phyloP scores from a whole-genome alignment of 2,888 invertebrate species.

The Cylindroiulus punctatus region DNA sequence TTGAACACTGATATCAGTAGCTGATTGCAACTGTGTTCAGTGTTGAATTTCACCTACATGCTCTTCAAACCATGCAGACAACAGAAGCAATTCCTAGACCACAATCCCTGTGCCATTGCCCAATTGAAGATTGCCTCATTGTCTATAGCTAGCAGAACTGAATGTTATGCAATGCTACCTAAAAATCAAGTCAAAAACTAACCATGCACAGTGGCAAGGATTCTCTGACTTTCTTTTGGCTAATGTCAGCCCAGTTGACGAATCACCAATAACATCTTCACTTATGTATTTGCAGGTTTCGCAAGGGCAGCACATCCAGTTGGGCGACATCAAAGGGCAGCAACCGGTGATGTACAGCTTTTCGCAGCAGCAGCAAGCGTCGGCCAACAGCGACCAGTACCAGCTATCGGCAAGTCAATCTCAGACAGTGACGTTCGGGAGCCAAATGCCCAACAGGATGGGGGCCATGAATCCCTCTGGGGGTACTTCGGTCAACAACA shows the following conservation, averaged over 20 bases:
- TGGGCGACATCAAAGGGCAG: constrained; percentile 74
- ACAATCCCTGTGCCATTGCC: too few relatives aligned
- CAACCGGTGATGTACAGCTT: constrained; percentile 55
- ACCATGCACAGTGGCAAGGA: too few relatives aligned
- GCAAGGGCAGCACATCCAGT: constrained; percentile 79
- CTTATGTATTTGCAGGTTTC: constrained; percentile 73
- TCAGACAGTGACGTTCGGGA: constrained; percentile 69
- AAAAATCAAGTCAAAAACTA: too few relatives aligned
- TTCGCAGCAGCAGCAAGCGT: constrained; percentile 59
- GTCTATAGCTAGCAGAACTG: too few relatives aligned
- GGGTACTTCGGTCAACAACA: constrained; percentile 77
- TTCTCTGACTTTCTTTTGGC: too few relatives aligned
- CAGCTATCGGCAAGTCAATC: constrained; percentile 67
- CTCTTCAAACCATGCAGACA: too few relatives aligned
- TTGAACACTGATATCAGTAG: too few relatives aligned
- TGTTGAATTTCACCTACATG: too few relatives aligned
- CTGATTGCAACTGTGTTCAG: too few relatives aligned
- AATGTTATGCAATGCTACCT: too few relatives aligned
- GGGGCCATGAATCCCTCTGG: constrained; percentile 80
- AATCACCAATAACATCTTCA: neutral
- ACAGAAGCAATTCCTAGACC: too few relatives aligned
- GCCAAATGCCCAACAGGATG: constrained; percentile 51
- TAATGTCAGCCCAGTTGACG: neutral
- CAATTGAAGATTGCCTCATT: too few relatives aligned
- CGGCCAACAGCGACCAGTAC: constrained; percentile 54